These are phyloP conservation scores for Rattus norvegicus DNA, from an alignment of 2,113 vertebrate genomes.

Conservation along the genomic window DNA sequence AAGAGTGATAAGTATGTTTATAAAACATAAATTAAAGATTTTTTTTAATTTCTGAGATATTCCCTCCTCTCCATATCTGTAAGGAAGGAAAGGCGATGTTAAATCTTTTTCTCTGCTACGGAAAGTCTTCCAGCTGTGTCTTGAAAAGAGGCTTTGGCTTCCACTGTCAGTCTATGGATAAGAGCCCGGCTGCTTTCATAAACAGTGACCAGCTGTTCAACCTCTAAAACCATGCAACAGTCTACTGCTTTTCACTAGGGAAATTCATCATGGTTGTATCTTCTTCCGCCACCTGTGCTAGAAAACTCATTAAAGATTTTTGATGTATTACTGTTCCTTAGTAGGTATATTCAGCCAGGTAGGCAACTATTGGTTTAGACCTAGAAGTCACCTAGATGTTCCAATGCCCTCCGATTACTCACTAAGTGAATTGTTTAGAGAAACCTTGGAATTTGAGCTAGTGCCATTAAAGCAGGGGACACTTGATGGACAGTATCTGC, in stretches of 20 bases:
- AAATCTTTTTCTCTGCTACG: constrained; percentile 53
- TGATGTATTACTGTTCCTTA: constrained; percentile 59
- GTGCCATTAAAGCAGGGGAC: not conserved
- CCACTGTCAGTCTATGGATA: constrained; percentile 72
- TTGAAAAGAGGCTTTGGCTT: constrained; percentile 73
- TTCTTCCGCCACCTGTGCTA: constrained; percentile 49
- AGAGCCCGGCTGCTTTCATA: constrained; percentile 69
- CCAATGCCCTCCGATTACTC: not conserved
- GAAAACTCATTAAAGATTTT: constrained; percentile 68
- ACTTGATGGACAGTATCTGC: not conserved
- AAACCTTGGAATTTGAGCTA: not conserved
- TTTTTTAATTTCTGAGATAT: not conserved
- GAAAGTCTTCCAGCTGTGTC: constrained; percentile 74
- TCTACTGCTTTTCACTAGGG: constrained; percentile 55
- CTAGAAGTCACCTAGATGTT: not conserved
- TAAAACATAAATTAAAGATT: constrained; percentile 38
- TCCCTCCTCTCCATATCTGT: not conserved
- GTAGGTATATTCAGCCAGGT: constrained; percentile 1
- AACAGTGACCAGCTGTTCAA: constrained; percentile 77
- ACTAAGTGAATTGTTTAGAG: constrained; percentile 2
- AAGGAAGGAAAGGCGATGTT: not conserved
- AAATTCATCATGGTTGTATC: constrained; percentile 64
- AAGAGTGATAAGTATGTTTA: constrained; percentile 8
- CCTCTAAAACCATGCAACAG: constrained; percentile 55
- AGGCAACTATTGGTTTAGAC: constrained; percentile 3